Evolutionary conservation across 1,140 invertebrate genomes (phyloP), one percentile per base, ranked within the genome.

Genomic region (Galleria mellonella): DNA sequence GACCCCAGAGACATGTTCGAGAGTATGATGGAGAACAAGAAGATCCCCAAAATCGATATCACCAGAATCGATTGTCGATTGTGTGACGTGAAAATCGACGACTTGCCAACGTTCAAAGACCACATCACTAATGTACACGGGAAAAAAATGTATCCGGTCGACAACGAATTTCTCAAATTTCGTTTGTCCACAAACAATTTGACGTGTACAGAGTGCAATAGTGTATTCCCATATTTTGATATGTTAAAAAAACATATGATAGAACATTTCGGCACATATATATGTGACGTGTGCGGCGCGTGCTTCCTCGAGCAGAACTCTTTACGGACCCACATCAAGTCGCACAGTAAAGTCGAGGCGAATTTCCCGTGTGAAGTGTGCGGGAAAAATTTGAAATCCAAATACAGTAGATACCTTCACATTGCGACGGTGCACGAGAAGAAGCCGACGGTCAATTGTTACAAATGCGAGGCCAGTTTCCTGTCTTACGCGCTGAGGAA

Each of bases 1-100:
- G 57, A 78, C 4, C 79, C 79, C 0, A 63, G 57, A 7, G 44
- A 70, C 39, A 39, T 62, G 7, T 83, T 82, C 50, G 66, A 74
- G 32, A 59, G 47, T 7, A 71, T 71, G 7, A 73, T 72, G 42
- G 75, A 79, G 32, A 67, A 73, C 30, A 79, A 68, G 10, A 82
- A 84, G 37, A 65, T 76, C 43, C 73, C 77, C 0, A 81, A 82
- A 72, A 71, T 83, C n/a, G 79, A 83, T 45, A 73, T 82, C 5
- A 77, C 75, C 0, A 59, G 72, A 55, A 71, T 84, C 43, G 77
- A 84, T 58, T 84, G 77, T 43, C 23, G 77, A 32, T 42, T 84
- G 4, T 82, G 81, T 32, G 15, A 43, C 0, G 55, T 64, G 9
- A 82, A 77, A 63, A 82, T 84, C 38, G 66, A 77, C 28, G 60